Conservation (phyloP, 2,888 invertebrate species). For the Volucella zonaria region DNA sequence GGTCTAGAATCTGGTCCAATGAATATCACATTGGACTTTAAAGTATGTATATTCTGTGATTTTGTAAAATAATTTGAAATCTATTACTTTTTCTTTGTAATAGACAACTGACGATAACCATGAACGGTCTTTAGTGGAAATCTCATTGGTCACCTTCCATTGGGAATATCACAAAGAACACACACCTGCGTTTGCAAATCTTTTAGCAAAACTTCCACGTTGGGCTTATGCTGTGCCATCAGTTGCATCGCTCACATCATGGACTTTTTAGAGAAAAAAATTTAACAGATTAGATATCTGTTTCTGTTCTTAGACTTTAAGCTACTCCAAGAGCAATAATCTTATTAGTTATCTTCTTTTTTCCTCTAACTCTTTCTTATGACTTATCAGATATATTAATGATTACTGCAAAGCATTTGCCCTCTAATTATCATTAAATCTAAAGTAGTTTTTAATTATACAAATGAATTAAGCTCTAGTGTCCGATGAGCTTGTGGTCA, state of each 20-base stretch:
- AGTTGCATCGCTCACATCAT: slow-evolving; percentile 77
- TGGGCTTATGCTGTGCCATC: slow-evolving; percentile 79
- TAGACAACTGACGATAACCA: slow-evolving; percentile 75
- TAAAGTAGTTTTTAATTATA: slow-evolving; percentile 34
- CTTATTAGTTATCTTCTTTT: slow-evolving; percentile 45
- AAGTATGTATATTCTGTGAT: slow-evolving; percentile 75
- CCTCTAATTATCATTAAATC: slow-evolving; percentile 46
- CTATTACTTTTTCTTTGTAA: slow-evolving; percentile 1
- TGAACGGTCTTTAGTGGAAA: slow-evolving; percentile 77
- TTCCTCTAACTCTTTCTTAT: slow-evolving; percentile 48
- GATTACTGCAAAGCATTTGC: slow-evolving; percentile 51
- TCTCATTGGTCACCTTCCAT: slow-evolving; percentile 78
- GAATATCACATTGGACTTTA: slow-evolving; percentile 77
- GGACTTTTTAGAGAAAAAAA: slow-evolving; percentile 75
- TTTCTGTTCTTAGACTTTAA: slow-evolving; percentile 30
- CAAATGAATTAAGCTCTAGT: slow-evolving; percentile 7
- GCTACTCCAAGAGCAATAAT: slow-evolving; percentile 61
- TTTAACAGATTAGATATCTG: background rate
- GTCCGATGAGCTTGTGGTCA: slow-evolving; percentile 11
- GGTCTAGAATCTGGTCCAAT: slow-evolving; percentile 77
- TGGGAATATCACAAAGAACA: slow-evolving; percentile 79
- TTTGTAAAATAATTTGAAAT: background rate
- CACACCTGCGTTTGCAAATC: slow-evolving; percentile 77
- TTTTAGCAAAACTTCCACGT: slow-evolving; percentile 77
- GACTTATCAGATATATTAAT: slow-evolving; percentile 48